phyloP scores from a whole-genome alignment of 2,797 vertebrate species.

The Hoplostethus atlanticus region DNA sequence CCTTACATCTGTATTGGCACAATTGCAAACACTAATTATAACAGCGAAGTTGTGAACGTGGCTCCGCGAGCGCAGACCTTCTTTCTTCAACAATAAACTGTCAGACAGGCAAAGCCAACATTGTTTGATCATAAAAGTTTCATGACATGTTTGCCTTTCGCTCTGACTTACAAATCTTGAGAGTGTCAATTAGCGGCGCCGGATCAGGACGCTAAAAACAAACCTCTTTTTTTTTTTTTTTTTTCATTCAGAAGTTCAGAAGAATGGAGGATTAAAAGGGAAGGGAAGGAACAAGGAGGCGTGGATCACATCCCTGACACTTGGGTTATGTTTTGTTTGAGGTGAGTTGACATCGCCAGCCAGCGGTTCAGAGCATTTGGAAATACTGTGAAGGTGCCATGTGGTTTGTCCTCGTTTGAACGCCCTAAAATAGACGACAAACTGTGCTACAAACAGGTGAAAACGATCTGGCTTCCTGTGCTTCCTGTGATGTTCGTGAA shows the following conservation, averaged over 20 bases:
- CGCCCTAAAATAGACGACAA: too few relatives aligned
- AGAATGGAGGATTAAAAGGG: constrained; percentile 64
- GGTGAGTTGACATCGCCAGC: constrained; percentile 20
- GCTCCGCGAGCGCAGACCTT: constrained; percentile 9
- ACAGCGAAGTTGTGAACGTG: constrained; percentile 52
- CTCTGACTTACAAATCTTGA: constrained; percentile 65
- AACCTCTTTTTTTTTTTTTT: constrained; percentile 66
- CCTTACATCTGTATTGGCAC: constrained; percentile 11
- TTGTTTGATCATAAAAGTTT: constrained; percentile 79
- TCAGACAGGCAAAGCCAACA: constrained; percentile 41
- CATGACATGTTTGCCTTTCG: constrained; percentile 66
- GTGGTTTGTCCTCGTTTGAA: too few relatives aligned
- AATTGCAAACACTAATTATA: constrained; percentile 45
- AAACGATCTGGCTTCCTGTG: too few relatives aligned
- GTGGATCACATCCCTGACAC: constrained; percentile 64
- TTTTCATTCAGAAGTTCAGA: constrained; percentile 54
- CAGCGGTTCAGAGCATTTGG: too few relatives aligned
- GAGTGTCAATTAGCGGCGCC: constrained; percentile 76
- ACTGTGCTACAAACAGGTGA: too few relatives aligned
- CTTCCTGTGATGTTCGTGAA: too few relatives aligned
- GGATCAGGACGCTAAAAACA: constrained; percentile 73
- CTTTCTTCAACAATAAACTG: constrained; percentile 53
- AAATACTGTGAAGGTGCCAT: too few relatives aligned
- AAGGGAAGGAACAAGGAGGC: constrained; percentile 55
- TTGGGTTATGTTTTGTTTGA: constrained; percentile 62